Evolutionary conservation across 1,140 invertebrate genomes (phyloP).

Genomic region (Drosophila melanica): DNA sequence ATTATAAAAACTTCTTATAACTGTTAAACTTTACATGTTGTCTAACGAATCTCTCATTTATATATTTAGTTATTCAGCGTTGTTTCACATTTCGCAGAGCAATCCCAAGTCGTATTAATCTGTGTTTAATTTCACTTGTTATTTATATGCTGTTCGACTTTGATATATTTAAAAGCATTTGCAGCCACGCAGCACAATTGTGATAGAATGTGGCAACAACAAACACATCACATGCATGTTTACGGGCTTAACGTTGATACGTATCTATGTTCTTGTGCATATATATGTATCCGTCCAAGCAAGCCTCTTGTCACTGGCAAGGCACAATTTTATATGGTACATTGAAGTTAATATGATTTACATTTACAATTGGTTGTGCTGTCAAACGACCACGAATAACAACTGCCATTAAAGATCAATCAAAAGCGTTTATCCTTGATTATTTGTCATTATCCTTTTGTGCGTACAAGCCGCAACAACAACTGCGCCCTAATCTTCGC

Average conservation of each 20-base stretch:
- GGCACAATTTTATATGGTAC: slow-evolving; percentile 67
- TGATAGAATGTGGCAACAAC: slow-evolving; percentile 51
- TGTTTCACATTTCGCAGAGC: slow-evolving; percentile 5
- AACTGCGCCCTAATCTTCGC: slow-evolving; percentile 50
- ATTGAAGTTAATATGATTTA: slow-evolving; percentile 81
- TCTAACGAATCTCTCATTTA: too few species aligned
- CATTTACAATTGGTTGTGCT: slow-evolving; percentile 75
- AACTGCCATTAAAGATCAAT: slow-evolving; percentile 83
- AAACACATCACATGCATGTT: slow-evolving; percentile 28
- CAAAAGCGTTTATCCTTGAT: slow-evolving; percentile 83
- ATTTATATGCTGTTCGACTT: slow-evolving; percentile 60
- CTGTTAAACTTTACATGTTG: too few species aligned
- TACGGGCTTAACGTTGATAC: slow-evolving; percentile 44
- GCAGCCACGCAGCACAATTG: slow-evolving; percentile 62
- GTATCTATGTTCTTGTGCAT: slow-evolving; percentile 23
- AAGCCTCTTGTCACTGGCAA: slow-evolving; percentile 17
- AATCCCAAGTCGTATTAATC: slow-evolving; percentile 14
- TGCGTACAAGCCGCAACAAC: slow-evolving; percentile 52
- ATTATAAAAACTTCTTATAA: too few species aligned
- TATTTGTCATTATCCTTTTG: slow-evolving; percentile 83
- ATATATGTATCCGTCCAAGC: slow-evolving; percentile 15
- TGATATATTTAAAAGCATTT: slow-evolving; percentile 79
- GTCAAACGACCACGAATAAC: slow-evolving; percentile 57
- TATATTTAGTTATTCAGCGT: background rate
- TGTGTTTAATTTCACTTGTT: slow-evolving; percentile 31